Base-by-base conservation (phyloP, 2,888 invertebrate genomes). In the Hydraecia micacea region DNA sequence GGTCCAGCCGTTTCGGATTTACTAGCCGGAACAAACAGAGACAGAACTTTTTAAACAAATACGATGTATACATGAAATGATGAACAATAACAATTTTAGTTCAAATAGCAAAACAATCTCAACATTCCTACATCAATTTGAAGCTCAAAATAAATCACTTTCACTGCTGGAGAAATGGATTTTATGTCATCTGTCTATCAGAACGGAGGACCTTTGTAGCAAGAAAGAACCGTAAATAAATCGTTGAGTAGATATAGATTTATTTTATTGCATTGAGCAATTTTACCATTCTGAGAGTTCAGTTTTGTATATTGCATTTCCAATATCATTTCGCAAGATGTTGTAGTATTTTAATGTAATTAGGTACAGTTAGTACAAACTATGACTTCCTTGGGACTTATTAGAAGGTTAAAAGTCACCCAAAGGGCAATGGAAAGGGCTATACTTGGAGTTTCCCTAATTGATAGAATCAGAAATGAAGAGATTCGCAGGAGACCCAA, bases 191-290 rank as follows among this genome's bases (percentile, higher is more conserved):
- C 28, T 69, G 65, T 80, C 52, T 70, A n/a, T 60, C 21, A 52
- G 21, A 65, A 28, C 21, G 32, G 13, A 60, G 73, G 18, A 46
- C 65, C 18, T n/a, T 42, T 6, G 69, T 32, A 66, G 60, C 25
- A 28, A 60, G n/a, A 13, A 32, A 32, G 18, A 67, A 42, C 42
- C 42, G 25, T 52, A 42, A 66, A 80, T 79, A 73, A 80, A 63
- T 68, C 72, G 55, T 68, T 36, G 32, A 46, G 49, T 18, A 46
- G 25, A 36, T 13, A 58, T 28, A 21, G 32, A 5, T 77, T 66
- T 63, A 63, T 79, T 73, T 79, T 60, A 60, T 71, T 39, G 1
- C 46, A 67, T 46, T 46, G 42, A 67, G 46, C 36, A 63, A 28
- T 58, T 32, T 36, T 1, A 49, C 39, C 28, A 25, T 68, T 67